Evolutionary conservation across 2,888 invertebrate genomes (phyloP).

Genomic region (Stenichneumon culpator): DNA sequence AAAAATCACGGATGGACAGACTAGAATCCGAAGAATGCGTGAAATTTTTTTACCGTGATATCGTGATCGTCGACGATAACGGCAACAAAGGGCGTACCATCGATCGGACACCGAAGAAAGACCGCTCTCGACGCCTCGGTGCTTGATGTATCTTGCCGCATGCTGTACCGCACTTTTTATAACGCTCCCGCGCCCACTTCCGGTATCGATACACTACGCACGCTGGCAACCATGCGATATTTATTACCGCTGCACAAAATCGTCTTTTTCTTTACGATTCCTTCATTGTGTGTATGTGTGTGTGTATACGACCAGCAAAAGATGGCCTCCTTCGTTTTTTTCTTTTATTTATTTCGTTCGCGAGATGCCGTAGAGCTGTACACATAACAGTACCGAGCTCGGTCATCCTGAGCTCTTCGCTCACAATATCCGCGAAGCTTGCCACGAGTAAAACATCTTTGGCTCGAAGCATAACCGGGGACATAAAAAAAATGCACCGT

Average conservation of each 20-base stretch:
- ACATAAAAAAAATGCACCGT: constrained; percentile 26
- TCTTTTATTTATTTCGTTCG: constrained; percentile 5
- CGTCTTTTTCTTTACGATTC: constrained; percentile 39
- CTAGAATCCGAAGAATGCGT: background rate
- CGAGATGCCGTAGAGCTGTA: background rate
- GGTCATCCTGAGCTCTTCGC: constrained; percentile 18
- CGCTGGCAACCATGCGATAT: constrained; percentile 24
- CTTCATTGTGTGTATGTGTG: background rate
- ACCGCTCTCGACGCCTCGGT: background rate
- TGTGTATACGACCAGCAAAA: background rate
- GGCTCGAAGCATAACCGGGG: background rate
- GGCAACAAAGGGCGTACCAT: background rate
- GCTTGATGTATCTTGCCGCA: constrained; percentile 5
- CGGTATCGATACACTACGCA: constrained; percentile 35
- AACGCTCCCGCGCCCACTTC: constrained; percentile 26
- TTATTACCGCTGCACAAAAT: constrained; percentile 26
- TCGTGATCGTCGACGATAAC: constrained; percentile 28
- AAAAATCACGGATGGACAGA: background rate
- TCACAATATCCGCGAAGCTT: background rate
- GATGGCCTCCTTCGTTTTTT: background rate
- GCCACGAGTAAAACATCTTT: background rate
- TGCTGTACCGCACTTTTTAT: constrained; percentile 32
- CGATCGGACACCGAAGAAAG: constrained; percentile 17
- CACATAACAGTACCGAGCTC: background rate
- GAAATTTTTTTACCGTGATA: background rate